phyloP scores from a whole-genome alignment of 92 coral and sea anemone species.

The Phymanthus crucifer region DNA sequence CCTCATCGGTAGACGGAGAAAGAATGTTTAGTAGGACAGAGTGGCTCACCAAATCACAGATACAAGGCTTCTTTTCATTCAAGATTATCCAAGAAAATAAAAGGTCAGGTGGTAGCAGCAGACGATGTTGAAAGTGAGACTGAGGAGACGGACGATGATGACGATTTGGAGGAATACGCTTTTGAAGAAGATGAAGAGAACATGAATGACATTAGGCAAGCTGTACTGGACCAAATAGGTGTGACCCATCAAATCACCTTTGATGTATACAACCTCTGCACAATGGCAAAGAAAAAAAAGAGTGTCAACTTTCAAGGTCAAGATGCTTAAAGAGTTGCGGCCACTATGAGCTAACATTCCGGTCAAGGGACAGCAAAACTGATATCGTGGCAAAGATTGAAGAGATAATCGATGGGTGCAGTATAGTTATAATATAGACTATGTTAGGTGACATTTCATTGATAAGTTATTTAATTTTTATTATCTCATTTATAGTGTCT shows the following conservation, averaged over 20 bases:
- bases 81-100: slow-evolving; percentile 40
- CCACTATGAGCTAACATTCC: slow-evolving; percentile 9
- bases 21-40: slow-evolving; percentile 49
- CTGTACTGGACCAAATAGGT: slow-evolving; percentile 20
- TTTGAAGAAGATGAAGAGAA: slow-evolving; percentile 29
- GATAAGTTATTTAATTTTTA: no score
- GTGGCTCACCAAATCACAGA: slow-evolving; percentile 50
- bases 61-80: slow-evolving; percentile 55
- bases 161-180: slow-evolving; percentile 41
- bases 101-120: slow-evolving; percentile 17
- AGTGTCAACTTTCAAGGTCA: not conserved
- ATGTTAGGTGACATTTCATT: no score
- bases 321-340: slow-evolving; percentile 14
- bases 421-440: no score
- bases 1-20: slow-evolving; percentile 34
- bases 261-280: slow-evolving; percentile 6
- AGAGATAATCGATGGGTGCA: slow-evolving; percentile 35
- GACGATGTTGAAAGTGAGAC: not conserved
- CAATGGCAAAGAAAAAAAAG: not conserved
- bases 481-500: no score
- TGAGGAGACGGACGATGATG: slow-evolving; percentile 3
- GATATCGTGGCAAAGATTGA: slow-evolving; percentile 14
- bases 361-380: slow-evolving; percentile 28
- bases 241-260: not conserved
- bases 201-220: slow-evolving; percentile 27